Conservation (phyloP, 2,113 vertebrate species). For the Neofelis nebulosa region DNA sequence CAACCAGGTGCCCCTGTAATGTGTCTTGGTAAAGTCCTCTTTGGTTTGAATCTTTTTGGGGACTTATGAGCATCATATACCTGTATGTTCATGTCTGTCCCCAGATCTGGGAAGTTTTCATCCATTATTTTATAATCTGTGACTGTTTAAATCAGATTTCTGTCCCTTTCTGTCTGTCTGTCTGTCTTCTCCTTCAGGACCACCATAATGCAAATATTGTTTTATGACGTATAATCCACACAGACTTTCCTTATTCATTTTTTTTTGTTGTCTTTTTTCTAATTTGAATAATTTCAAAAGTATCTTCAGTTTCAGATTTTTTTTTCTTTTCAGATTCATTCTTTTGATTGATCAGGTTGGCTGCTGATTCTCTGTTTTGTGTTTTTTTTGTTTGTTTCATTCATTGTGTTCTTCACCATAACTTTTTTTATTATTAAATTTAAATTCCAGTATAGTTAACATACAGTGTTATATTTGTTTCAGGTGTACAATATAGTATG, state of each 20-base stretch:
- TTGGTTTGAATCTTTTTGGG: not conserved
- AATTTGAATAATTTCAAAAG: not conserved
- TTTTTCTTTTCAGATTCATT: not conserved
- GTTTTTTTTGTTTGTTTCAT: not conserved
- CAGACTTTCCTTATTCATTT: not conserved
- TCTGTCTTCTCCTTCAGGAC: not conserved
- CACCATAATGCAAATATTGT: not conserved
- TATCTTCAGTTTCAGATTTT: not conserved
- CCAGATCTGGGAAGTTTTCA: not conserved
- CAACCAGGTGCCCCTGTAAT: not conserved
- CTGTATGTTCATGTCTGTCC: not conserved
- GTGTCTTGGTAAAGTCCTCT: not conserved
- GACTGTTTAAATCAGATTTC: not conserved
- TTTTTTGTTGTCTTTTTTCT: not conserved
- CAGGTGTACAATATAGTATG: not conserved
- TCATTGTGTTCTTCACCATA: not conserved
- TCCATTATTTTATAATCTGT: not conserved
- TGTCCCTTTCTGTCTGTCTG: not conserved
- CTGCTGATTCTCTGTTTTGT: not conserved
- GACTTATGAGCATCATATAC: not conserved
- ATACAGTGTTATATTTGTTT: not conserved
- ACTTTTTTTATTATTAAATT: not conserved
- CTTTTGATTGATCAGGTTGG: not conserved
- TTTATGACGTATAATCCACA: not conserved
- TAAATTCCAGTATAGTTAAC: not conserved